These are phyloP conservation scores for Diaphora mendica DNA, from an alignment of 2,888 invertebrate genomes.

Conservation along the genomic window DNA sequence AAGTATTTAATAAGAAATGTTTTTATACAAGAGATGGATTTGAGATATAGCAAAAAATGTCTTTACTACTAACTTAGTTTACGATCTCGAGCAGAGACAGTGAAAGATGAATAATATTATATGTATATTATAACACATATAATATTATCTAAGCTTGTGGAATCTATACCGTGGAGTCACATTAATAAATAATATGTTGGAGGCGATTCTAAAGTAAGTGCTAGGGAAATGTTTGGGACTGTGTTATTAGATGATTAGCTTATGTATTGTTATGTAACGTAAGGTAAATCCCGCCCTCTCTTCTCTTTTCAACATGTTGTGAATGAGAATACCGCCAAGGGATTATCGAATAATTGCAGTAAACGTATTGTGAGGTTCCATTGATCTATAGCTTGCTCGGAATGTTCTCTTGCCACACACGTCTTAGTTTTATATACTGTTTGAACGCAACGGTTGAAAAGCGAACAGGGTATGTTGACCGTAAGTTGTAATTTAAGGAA, in stretches of 20 bases:
- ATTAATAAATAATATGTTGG: slow-evolving; percentile 23
- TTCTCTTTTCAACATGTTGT: slow-evolving; percentile 86
- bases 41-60: background rate
- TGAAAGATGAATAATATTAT: background rate
- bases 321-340: slow-evolving; percentile 53
- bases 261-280: slow-evolving; percentile 57
- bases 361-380: slow-evolving; percentile 40
- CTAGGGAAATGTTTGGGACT: slow-evolving; percentile 76
- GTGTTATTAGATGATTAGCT: slow-evolving; percentile 81
- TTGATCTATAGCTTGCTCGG: slow-evolving; percentile 40
- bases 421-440: slow-evolving; percentile 58
- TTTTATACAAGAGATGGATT: background rate
- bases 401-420: slow-evolving; percentile 69
- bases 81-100: background rate
- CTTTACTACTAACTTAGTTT: background rate
- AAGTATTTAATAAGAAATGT: background rate
- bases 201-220: slow-evolving; percentile 48
- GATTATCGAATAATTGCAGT: slow-evolving; percentile 37
- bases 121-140: background rate
- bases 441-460: slow-evolving; percentile 83
- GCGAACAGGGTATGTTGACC: slow-evolving; percentile 84
- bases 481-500: slow-evolving; percentile 79
- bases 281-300: slow-evolving; percentile 69
- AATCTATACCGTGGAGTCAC: slow-evolving; percentile 40
- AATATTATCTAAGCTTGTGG: slow-evolving; percentile 18